A percentile compares a stretch with the other conserved stretches of the same genome.
Conservation (phyloP, 2,888 invertebrate species). For the Acleris literana region DNA sequence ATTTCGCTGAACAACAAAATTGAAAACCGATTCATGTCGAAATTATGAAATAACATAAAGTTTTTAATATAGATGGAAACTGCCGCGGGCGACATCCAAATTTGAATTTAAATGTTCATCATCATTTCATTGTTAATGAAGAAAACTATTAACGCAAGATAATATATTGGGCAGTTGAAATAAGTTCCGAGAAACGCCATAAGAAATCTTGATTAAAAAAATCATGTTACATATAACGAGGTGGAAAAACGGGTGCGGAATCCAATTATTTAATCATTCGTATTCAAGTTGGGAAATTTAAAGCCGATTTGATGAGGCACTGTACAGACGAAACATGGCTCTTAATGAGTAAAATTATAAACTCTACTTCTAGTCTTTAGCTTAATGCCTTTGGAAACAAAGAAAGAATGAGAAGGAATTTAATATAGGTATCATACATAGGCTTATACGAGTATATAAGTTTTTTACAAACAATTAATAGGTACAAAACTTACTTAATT, state of each 20-base stretch:
- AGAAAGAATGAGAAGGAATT: too few relatives aligned
- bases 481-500: too few relatives aligned
- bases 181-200: conserved; percentile 4
- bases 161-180: conserved; percentile 8
- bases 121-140: conserved; percentile 9
- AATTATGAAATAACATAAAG: neutral
- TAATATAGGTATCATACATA: too few relatives aligned
- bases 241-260: conserved; percentile 14
- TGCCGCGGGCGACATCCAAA: neutral
- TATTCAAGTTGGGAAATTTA: conserved; percentile 2
- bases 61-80: neutral
- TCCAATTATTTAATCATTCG: conserved; percentile 11
- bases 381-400: too few relatives aligned
- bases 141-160: too few relatives aligned
- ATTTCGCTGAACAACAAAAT: too few relatives aligned
- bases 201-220: neutral
- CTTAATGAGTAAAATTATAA: neutral
- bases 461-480: too few relatives aligned
- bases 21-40: neutral
- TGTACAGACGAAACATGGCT: neutral
- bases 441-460: too few relatives aligned
- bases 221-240: neutral
- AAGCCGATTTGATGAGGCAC: neutral
- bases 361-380: neutral
- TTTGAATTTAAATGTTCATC: conserved; percentile 18